Conservation (phyloP, 2,888 invertebrate species). For the Eupithecia pulchellata region DNA sequence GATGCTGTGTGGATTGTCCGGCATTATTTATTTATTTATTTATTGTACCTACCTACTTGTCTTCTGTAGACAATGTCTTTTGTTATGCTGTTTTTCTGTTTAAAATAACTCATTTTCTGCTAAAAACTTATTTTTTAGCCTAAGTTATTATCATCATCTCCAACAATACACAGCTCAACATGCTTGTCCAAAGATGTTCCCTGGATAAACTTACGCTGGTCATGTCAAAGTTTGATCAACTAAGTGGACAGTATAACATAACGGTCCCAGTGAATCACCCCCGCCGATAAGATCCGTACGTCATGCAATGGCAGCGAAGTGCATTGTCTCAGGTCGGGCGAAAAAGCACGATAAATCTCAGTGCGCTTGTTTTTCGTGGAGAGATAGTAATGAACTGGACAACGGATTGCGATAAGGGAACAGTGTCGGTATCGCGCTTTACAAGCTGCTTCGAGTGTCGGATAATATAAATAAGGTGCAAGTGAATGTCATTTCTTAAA, state of each 20-base stretch:
- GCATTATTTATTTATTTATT: no score
- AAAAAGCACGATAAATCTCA: slow-evolving; percentile 26
- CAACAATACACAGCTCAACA: no score
- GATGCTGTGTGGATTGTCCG: no score
- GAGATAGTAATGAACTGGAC: slow-evolving; percentile 10
- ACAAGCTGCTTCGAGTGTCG: neutral
- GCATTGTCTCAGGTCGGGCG: slow-evolving; percentile 28
- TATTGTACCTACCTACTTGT: no score
- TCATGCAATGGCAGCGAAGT: slow-evolving; percentile 24
- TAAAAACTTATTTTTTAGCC: no score
- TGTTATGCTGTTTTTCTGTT: no score
- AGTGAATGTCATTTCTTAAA: neutral
- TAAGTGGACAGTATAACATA: slow-evolving; percentile 26
- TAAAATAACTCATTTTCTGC: no score
- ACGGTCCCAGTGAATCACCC: slow-evolving; percentile 28
- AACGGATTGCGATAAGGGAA: neutral
- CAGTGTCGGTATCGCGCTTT: neutral
- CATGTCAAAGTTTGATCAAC: slow-evolving; percentile 10
- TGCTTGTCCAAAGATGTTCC: neutral
- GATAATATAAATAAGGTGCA: neutral
- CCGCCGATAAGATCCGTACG: slow-evolving; percentile 22
- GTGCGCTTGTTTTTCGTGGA: slow-evolving; percentile 15
- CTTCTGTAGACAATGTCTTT: no score
- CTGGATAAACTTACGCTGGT: neutral
- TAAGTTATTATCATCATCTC: no score